Base-by-base conservation (phyloP, 1,140 invertebrate genomes). In the Campoletis sonorensis region DNA sequence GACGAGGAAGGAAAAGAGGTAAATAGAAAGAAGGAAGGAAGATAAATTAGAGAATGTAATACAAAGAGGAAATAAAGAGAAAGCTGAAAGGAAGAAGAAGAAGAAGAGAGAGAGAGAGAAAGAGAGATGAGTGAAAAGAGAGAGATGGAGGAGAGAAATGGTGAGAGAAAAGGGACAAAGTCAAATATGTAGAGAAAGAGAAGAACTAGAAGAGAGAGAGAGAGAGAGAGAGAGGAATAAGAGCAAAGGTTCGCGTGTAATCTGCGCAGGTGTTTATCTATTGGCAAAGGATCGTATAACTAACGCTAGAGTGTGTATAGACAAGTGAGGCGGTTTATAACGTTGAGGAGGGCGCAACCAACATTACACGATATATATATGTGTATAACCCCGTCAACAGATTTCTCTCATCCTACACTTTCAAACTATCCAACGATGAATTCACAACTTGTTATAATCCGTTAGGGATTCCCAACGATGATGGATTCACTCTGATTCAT, bases 191-290 rank as follows among this genome's bases (percentile, higher is more conserved):
- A n/a, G n/a, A 45, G 40, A 45, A 11, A 45, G 7, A 33, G 7
- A 33, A 33, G 30, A 7, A 54, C 49, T 54, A 54, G 49, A 4
- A 45, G 40, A 4, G 40, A 45, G 40, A 45, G 61, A 27, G 3
- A 4, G 61, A 26, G n/a, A 27, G 23, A 27, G 21, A 27, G n/a
- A 15, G 21, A 15, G n/a, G 15, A 58, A 58, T 23, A 58, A 4
- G 23, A 64, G 61, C 87, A 87, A 86, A 85, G 85, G 89, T 87
- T 86, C 83, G 64, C 86, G 79, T 87, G 86, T 91, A 90, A 91
- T 89, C 89, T 90, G 88, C 86, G 86, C 88, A 91, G 90, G 89
- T 91, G 88, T 90, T 90, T 90, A 88, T 89, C 88, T 86, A 91
- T 89, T 86, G 89, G 87, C 85, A 86, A 16, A 81, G 75, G 75